A percentile compares a stretch with the other conserved stretches of the same genome.
Conservation (phyloP, 2,888 invertebrate genomes). For the Lathronympha strigana region DNA sequence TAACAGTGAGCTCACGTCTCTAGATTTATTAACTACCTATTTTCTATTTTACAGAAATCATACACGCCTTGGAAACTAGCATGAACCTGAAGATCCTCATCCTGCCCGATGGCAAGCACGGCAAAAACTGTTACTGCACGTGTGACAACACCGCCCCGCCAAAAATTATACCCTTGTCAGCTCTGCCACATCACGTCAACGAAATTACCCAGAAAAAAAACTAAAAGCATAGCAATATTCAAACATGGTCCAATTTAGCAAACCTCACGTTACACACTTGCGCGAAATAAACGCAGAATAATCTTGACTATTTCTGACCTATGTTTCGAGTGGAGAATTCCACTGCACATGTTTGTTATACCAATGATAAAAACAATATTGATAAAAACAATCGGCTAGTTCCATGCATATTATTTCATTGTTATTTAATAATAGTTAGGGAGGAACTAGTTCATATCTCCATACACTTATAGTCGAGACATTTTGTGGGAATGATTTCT, state of each 20-base stretch:
- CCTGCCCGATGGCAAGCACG: slow-evolving; percentile 56
- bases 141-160: slow-evolving; percentile 56
- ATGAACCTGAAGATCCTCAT: slow-evolving; percentile 60
- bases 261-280: background rate
- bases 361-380: too few relatives aligned
- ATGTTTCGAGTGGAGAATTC: background rate
- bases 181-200: slow-evolving; percentile 46
- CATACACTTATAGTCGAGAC: too few relatives aligned
- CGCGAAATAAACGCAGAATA: background rate
- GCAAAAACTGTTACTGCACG: slow-evolving; percentile 64
- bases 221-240: slow-evolving; percentile 16
- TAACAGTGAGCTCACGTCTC: too few relatives aligned
- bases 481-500: too few relatives aligned
- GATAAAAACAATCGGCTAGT: too few relatives aligned
- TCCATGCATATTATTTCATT: too few relatives aligned
- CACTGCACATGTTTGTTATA: background rate
- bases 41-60: slow-evolving; percentile 55
- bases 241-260: background rate
- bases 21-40: background rate
- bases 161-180: slow-evolving; percentile 51
- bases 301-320: background rate
- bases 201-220: slow-evolving; percentile 25
- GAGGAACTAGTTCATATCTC: too few relatives aligned
- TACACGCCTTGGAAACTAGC: slow-evolving; percentile 57
- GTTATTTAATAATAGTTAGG: too few relatives aligned